These are phyloP conservation scores for Hirtodrosophila histrioides DNA, from an alignment of 2,888 invertebrate genomes.

Conservation along the genomic window DNA sequence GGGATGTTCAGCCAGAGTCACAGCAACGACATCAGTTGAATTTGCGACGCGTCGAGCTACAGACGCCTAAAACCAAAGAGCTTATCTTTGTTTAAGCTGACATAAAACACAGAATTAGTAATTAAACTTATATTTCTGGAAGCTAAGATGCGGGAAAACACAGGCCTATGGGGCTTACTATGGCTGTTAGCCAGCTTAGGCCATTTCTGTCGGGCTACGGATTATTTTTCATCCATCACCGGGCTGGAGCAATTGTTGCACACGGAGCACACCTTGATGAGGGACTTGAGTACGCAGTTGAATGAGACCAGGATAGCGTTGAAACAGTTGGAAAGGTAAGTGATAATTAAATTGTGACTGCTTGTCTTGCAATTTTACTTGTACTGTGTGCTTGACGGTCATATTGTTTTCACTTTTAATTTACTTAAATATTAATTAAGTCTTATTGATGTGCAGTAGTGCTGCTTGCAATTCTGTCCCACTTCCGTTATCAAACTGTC, in stretches of 20 bases:
- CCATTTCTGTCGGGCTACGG: conserved; percentile 42
- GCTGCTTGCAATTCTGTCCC: no score
- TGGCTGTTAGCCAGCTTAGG: conserved; percentile 34
- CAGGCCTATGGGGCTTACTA: conserved; percentile 14
- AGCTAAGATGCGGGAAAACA: conserved; percentile 24
- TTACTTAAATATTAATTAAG: no score
- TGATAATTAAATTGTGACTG: no score
- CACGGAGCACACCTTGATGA: conserved; percentile 72
- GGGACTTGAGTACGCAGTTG: conserved; percentile 67
- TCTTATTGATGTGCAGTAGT: no score
- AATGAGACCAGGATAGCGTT: conserved; percentile 51
- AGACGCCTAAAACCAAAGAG: conserved; percentile 33
- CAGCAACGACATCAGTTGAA: conserved; percentile 50
- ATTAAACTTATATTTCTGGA: neutral
- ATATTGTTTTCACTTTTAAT: no score
- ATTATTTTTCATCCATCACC: conserved; percentile 80
- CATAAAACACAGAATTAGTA: conserved; percentile 5
- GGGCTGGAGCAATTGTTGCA: conserved; percentile 74
- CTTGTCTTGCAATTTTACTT: no score
- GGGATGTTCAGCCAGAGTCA: conserved; percentile 35
- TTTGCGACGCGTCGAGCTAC: conserved; percentile 55
- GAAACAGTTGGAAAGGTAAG: conserved; percentile 71
- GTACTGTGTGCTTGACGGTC: no score
- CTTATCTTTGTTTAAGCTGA: conserved; percentile 8
- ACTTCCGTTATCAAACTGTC: no score